Percentiles rank a stretch among this genome's conserved stretches.
Evolutionary conservation across 1,140 invertebrate genomes (phyloP).

Genomic region (Hermetia illucens): DNA sequence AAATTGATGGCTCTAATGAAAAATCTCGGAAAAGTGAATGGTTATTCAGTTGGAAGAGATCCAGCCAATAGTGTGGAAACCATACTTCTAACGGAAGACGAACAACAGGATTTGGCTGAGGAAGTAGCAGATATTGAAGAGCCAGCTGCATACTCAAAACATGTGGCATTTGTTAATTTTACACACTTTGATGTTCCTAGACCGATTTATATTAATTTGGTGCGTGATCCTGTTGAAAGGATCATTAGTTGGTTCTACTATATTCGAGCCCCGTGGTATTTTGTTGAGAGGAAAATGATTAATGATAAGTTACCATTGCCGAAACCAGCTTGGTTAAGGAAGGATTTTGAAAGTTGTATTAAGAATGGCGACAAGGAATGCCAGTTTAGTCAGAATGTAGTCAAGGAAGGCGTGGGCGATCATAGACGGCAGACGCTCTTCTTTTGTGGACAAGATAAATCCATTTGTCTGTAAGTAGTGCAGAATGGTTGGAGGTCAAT

Average conservation of each 20-base stretch:
- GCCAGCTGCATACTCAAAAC: slow-evolving; percentile 33
- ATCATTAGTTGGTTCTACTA: slow-evolving; percentile 83
- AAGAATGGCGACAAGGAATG: slow-evolving; percentile 67
- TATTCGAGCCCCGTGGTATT: slow-evolving; percentile 74
- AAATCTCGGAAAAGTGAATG: slow-evolving; percentile 56
- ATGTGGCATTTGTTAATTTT: slow-evolving; percentile 27
- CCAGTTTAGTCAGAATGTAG: slow-evolving; percentile 61
- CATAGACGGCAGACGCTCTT: slow-evolving; percentile 70
- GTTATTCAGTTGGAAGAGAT: slow-evolving; percentile 69
- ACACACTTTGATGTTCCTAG: slow-evolving; percentile 57
- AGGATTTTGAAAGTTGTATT: slow-evolving; percentile 82
- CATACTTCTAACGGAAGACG: slow-evolving; percentile 55
- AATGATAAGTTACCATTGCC: slow-evolving; percentile 58
- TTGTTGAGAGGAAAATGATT: slow-evolving; percentile 74
- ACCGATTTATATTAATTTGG: slow-evolving; percentile 80
- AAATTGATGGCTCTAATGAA: slow-evolving; percentile 75
- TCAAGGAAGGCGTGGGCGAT: slow-evolving; percentile 68
- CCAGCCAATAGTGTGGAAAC: slow-evolving; percentile 71
- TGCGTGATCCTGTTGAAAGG: slow-evolving; percentile 75
- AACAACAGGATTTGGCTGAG: slow-evolving; percentile 46
- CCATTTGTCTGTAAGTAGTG: too few relatives aligned
- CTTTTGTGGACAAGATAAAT: slow-evolving; percentile 87
- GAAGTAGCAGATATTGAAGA: slow-evolving; percentile 31
- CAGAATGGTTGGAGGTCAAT: too few relatives aligned
- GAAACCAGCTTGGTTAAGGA: slow-evolving; percentile 61